Evolutionary conservation across 64 coral and sea anemone genomes (phyloP), one percentile per base, ranked within the genome.

Genomic region (Platygyra sinensis): DNA sequence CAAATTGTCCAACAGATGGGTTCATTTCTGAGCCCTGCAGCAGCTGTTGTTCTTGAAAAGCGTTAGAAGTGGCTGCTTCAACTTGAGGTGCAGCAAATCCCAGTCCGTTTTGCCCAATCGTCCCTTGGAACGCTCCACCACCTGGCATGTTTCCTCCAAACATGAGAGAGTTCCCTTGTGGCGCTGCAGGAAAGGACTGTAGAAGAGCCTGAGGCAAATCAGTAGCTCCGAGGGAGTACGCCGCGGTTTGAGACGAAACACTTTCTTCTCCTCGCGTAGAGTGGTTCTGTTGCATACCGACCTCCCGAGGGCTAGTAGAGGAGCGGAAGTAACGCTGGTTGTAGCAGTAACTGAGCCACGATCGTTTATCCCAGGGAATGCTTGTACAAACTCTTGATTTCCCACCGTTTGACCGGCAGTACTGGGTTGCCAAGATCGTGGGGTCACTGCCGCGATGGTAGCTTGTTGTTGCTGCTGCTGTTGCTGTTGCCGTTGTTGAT

Each of bases 11-110:
- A 29, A 60, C 27, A 31, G 73, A 15, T 13, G 71, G 54, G 61
- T 74, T 33, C 10, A 62, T n/a, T 86, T 91, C 72, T 38, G 69
- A 60, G 38, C 39, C 73, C 76, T 75, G 67, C 60, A 52, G 90
- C 16, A 16, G 28, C 10, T 36, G 89, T 22, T 87, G 80, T 55
- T 73, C 71, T 20, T 80, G 55, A 75, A 75, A 0, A 13, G 73
- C 36, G 28, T 31, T 54, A 24, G 46, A 27, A 24, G 61, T 8
- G 19, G 22, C 42, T 51, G 81, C 14, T 52, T 2, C 81, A 42
- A 72, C 24, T 85, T 85, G 81, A 13, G 60, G 63, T 12, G 28
- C 62, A n/a, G 55, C 30, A 19, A 83, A 83, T 65, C 62, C 81
- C 15, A 85, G 12, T 52, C 31, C 63, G 7, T 31, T 25, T n/a